These are phyloP conservation scores for Pachliopta kotzebuea DNA, from an alignment of 2,888 invertebrate genomes.

Conservation along the genomic window DNA sequence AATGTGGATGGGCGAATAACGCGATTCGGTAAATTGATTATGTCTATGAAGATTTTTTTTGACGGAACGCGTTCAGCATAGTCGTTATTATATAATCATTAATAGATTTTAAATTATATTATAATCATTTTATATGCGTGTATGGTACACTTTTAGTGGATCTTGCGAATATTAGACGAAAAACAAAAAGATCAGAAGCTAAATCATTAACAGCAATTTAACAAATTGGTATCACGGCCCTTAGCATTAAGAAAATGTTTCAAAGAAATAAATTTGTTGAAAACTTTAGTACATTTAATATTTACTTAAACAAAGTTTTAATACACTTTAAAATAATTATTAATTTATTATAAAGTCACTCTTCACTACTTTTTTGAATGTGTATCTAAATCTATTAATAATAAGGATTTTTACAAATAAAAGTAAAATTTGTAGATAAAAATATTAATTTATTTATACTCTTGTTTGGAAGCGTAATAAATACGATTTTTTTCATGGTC, in stretches of 20 bases:
- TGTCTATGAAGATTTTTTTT: conserved; percentile 62
- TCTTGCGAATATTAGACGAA: too few relatives aligned
- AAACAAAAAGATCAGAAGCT: too few relatives aligned
- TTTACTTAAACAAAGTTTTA: too few relatives aligned
- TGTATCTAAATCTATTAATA: background rate
- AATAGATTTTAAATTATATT: conserved; percentile 19
- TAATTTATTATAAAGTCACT: too few relatives aligned
- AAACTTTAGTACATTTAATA: too few relatives aligned
- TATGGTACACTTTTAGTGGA: background rate
- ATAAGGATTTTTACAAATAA: conserved; percentile 39
- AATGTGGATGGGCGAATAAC: conserved; percentile 75
- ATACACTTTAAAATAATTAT: too few relatives aligned
- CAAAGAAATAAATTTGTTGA: too few relatives aligned
- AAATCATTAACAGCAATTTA: too few relatives aligned
- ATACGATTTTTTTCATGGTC: conserved; percentile 71
- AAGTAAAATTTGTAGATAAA: conserved; percentile 65
- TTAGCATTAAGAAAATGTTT: too few relatives aligned
- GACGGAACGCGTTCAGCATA: conserved; percentile 53
- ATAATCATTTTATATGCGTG: conserved; percentile 12
- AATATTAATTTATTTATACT: conserved; percentile 79
- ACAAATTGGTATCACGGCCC: too few relatives aligned
- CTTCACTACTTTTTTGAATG: too few relatives aligned
- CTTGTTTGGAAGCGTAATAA: conserved; percentile 80
- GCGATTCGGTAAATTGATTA: conserved; percentile 77
- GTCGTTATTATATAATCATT: conserved; percentile 51